Percentiles rank a stretch among this genome's conserved stretches.
Conservation (phyloP, 2,797 vertebrate genomes). For the Phalloptychus januarius region DNA sequence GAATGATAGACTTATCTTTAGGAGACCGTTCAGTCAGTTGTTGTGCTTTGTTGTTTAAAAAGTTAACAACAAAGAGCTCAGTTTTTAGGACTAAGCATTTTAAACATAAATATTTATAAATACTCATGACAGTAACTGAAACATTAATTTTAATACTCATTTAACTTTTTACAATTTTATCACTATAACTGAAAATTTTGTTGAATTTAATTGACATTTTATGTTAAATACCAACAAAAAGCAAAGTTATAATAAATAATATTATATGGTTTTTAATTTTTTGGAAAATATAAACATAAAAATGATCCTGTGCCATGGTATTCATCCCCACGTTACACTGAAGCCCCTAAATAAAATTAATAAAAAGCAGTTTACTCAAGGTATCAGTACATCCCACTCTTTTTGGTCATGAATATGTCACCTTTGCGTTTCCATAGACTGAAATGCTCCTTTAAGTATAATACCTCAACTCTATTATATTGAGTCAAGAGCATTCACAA, state of each 20-base stretch:
- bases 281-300: not conserved
- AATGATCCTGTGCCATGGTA: not conserved
- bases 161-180: not conserved
- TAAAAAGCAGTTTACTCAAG: not conserved
- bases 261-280: not conserved
- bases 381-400: not conserved
- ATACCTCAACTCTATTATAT: not conserved
- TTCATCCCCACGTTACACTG: not conserved
- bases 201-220: not conserved
- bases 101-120: not conserved
- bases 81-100: constrained; percentile 1
- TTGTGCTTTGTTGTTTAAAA: constrained; percentile 17
- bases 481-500: not conserved
- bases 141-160: not conserved
- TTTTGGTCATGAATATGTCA: not conserved
- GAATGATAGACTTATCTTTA: constrained; percentile 28
- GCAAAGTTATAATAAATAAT: not conserved
- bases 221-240: not conserved
- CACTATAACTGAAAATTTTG: not conserved
- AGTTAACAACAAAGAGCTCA: constrained; percentile 10
- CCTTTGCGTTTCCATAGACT: not conserved
- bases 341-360: not conserved
- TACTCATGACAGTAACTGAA: not conserved
- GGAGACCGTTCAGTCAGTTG: constrained; percentile 18
- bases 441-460: not conserved